phyloP scores from a whole-genome alignment of 2,888 invertebrate genomes.

The Hetaerina titia region DNA sequence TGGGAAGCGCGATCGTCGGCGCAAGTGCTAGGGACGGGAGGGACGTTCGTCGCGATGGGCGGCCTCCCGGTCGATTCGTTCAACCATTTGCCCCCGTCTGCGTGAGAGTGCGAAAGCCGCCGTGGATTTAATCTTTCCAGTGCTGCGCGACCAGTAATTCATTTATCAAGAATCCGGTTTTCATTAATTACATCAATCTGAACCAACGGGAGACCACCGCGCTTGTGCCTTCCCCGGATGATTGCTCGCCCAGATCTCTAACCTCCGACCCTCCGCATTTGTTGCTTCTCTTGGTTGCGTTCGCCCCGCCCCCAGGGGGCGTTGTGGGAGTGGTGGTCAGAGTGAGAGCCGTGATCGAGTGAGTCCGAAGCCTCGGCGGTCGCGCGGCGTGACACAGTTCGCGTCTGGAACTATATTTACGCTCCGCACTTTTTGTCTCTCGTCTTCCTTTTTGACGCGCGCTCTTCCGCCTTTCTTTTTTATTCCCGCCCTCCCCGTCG shows the following conservation, averaged over 20 bases:
- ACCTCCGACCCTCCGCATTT: neutral
- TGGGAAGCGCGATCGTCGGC: no score
- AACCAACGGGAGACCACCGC: neutral
- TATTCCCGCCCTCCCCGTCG: neutral
- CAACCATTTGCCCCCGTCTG: no score
- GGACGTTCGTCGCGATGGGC: no score
- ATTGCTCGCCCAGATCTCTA: neutral
- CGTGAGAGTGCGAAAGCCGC: no score
- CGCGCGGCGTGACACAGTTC: neutral
- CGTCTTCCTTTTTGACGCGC: constrained; percentile 4
- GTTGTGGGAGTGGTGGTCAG: neutral
- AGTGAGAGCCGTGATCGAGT: neutral
- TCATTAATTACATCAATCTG: neutral
- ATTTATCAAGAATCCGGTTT: neutral
- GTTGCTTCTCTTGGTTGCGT: neutral
- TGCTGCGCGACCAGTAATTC: neutral
- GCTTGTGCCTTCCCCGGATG: neutral
- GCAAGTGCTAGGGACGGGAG: no score
- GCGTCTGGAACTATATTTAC: constrained; percentile 25
- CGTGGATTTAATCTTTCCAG: no score
- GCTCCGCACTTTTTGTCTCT: neutral
- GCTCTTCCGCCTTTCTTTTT: neutral
- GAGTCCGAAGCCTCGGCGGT: neutral
- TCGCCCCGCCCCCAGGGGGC: no score
- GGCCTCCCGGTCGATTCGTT: no score